phyloP scores from a whole-genome alignment of 2,113 vertebrate genomes.

The Salvelinus alpinus region DNA sequence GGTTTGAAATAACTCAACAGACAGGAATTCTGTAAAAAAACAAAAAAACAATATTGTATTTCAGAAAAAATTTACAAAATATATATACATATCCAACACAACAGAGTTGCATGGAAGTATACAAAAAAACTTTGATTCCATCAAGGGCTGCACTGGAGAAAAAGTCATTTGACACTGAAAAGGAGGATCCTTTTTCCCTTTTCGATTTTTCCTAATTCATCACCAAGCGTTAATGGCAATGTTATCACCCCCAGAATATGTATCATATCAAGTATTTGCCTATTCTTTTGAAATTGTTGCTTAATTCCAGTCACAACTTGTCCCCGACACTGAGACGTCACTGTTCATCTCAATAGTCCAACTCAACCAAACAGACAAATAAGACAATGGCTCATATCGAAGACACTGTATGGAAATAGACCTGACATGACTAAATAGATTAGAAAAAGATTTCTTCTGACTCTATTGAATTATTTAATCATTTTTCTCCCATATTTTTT shows the following conservation, averaged over 20 bases:
- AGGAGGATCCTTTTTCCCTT: background rate
- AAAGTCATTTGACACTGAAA: background rate
- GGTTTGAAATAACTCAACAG: conserved; percentile 36
- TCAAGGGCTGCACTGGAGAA: conserved; percentile 10
- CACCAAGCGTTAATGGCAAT: conserved; percentile 6
- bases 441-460: background rate
- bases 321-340: conserved; percentile 18
- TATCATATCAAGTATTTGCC: conserved; percentile 14
- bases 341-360: conserved; percentile 33
- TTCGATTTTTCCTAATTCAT: conserved; percentile 3
- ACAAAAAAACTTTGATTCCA: conserved; percentile 45
- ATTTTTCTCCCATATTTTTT: background rate
- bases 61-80: conserved; percentile 90
- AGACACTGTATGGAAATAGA: conserved; percentile 5
- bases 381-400: conserved; percentile 4
- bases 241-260: conserved; percentile 1
- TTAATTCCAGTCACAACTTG: conserved; percentile 33
- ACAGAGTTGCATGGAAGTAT: conserved; percentile 37
- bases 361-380: conserved; percentile 14
- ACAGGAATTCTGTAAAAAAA: conserved; percentile 61
- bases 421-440: conserved; percentile 6
- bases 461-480: background rate
- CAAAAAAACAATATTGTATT: conserved; percentile 81
- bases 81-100: conserved; percentile 85
- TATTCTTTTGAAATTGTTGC: conserved; percentile 4